Evolutionary conservation across 2,888 invertebrate genomes (phyloP), one percentile per base, ranked within the genome.

Genomic region (Orthosia gracilis): DNA sequence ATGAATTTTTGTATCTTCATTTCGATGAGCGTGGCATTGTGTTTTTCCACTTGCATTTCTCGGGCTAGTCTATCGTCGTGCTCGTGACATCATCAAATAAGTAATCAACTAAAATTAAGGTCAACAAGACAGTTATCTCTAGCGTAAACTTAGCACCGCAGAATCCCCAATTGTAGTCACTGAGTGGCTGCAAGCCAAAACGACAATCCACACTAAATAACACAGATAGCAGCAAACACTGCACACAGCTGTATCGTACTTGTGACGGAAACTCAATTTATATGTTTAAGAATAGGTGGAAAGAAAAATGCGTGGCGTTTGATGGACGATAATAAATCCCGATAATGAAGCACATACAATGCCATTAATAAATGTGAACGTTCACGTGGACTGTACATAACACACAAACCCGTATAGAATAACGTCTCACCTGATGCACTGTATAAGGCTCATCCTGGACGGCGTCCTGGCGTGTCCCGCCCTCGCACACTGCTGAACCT

Each of bases 401-500:
- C 23, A 45, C 12, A 50, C 18, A 49, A 61, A 67, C 23, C 11
- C 45, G 21, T 62, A 67, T 65, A 71, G 40, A 67, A n/a, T 47
- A 40, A 18, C 3, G 12, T 52, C 96, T 95, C 93, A 98, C 97
- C 97, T 98, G 87, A 98, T 97, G 94, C 98, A 98, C 92, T 98
- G 98, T 86, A 98, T 96, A 84, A 98, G 98, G 93, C 98, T 98
- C 96, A 98, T 97, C 82, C 96, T 89, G 61, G 92, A 90, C 13
- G 90, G 89, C 52, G 91, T 88, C 87, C 96, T 90, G 72, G 96
- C 94, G 87, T 96, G 94, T 49, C 97, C 95, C 5, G 94, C 95
- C 70, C 93, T 86, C 91, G 94, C 96, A 88, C 90, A 94, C 92
- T 92, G 96, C 94, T 96, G 96, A 89, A 96, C 96, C 94, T 96